These are phyloP conservation scores for Esox masquinongy DNA, from an alignment of 2,797 vertebrate species.

Conservation along the genomic window DNA sequence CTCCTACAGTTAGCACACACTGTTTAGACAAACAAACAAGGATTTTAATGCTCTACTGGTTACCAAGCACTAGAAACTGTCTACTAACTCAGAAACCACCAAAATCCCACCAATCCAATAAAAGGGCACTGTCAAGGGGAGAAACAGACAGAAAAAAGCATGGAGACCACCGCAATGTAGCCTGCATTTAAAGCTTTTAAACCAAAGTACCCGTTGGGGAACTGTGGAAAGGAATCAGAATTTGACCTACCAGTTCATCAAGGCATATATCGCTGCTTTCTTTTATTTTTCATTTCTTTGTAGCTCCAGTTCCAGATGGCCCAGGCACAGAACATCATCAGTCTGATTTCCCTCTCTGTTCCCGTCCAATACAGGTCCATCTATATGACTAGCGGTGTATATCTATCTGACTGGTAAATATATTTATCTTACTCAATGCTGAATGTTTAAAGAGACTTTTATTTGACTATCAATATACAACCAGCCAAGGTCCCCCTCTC, in stretches of 20 bases:
- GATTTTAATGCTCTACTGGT: not conserved
- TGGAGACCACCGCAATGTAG: not conserved
- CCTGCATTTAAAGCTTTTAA: not conserved
- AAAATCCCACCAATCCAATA: no score
- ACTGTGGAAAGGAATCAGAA: not conserved
- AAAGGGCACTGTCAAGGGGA: no score
- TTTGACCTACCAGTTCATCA: slow-evolving; percentile 21
- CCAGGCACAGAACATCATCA: slow-evolving; percentile 15
- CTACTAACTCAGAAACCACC: not conserved
- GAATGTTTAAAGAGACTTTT: slow-evolving; percentile 77
- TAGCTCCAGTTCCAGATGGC: not conserved
- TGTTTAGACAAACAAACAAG: not conserved
- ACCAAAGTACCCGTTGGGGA: not conserved
- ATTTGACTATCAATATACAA: slow-evolving; percentile 73
- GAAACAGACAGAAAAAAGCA: not conserved
- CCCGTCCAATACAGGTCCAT: slow-evolving; percentile 30
- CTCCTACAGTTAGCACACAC: not conserved
- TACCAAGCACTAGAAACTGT: not conserved
- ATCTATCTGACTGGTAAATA: slow-evolving; percentile 67
- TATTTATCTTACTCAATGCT: slow-evolving; percentile 68
- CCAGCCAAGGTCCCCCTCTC: slow-evolving; percentile 37
- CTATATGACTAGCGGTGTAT: slow-evolving; percentile 51
- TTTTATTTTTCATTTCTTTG: not conserved
- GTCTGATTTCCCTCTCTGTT: slow-evolving; percentile 23
- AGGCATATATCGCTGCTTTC: not conserved